Evolutionary conservation across 1,140 invertebrate genomes (phyloP).

Genomic region (Hylyphantes graminicola): DNA sequence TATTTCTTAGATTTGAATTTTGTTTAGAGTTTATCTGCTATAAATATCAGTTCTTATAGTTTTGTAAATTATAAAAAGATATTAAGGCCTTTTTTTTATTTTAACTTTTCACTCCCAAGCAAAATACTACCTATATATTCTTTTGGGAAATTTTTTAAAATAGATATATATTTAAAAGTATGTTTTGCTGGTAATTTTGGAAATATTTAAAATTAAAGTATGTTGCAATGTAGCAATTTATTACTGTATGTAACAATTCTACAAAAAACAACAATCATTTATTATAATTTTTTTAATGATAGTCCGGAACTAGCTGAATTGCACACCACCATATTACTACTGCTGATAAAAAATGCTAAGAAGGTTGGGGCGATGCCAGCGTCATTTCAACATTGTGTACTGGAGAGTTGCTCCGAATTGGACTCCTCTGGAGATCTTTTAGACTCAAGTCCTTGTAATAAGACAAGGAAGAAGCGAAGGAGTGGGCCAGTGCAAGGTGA

Average conservation of each 20-base stretch:
- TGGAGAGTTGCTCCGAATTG: conserved; percentile 65
- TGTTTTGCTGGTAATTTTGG: too few species aligned
- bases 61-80: too few species aligned
- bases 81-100: too few species aligned
- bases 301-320: not conserved
- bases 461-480: conserved; percentile 76
- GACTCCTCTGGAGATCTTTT: conserved; percentile 66
- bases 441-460: conserved; percentile 65
- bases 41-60: not conserved
- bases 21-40: not conserved
- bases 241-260: too few species aligned
- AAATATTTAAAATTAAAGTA: too few species aligned
- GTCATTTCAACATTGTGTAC: conserved; percentile 70
- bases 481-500: conserved; percentile 86
- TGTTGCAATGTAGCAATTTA: too few species aligned
- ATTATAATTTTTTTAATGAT: not conserved
- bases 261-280: too few species aligned
- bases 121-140: too few species aligned
- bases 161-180: too few species aligned
- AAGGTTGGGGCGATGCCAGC: conserved; percentile 79
- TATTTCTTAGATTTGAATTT: not conserved
- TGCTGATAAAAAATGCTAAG: conserved; percentile 81
- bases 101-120: too few species aligned
- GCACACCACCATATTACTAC: conserved; percentile 70
- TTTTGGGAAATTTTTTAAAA: too few species aligned